Evolutionary conservation across 2,113 vertebrate species (phyloP), one percentile per base, ranked within the genome.

Genomic region (Mobula birostris): DNA sequence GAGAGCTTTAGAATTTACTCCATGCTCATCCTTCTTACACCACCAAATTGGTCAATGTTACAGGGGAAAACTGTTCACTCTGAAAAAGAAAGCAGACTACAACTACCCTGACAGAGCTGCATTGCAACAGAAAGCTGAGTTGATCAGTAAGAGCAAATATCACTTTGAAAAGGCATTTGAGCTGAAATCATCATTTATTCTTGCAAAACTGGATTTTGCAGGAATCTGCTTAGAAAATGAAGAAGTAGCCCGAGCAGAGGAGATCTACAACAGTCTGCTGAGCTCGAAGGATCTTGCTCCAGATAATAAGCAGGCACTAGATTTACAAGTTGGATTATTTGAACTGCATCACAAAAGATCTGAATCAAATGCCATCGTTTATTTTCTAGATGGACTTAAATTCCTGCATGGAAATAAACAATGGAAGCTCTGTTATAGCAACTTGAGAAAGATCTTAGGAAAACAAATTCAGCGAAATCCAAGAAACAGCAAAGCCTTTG

Each of bases 31-130:
- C 6, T 95, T 96, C 68, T 94, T 96, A 88, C 95, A 96, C n/a
- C 95, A 96, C 91, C 96, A 95, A 78, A 95, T 95, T 0, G 95
- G 95, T 7, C 93, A 95, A 29, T 96, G 95, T 94, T 95, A 95
- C 94, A 95, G 95, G 92, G 78, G 21, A 29, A 83, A 94, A 70
- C 77, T 95, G 32, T 40, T 72, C 40, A 21, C 80, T 21, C 0
- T 94, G 72, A 27, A 24, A 58, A 90, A 90, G 68, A 19, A 36
- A 66, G 14, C 87, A 63, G 2, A 12, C 70, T 56, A 68, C 36
- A 77, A 15, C 15, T 14, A 48, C 7, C 40, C 24, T 88, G 24
- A 14, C 7, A 48, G 2, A 3, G 3, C 27, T 11, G 77, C 21
- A n/a, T 27, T 29, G 9, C 21, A 79, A 29, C 8, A 79, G 77